phyloP scores from a whole-genome alignment of 2,113 vertebrate species.

The Struthidea cinerea region DNA sequence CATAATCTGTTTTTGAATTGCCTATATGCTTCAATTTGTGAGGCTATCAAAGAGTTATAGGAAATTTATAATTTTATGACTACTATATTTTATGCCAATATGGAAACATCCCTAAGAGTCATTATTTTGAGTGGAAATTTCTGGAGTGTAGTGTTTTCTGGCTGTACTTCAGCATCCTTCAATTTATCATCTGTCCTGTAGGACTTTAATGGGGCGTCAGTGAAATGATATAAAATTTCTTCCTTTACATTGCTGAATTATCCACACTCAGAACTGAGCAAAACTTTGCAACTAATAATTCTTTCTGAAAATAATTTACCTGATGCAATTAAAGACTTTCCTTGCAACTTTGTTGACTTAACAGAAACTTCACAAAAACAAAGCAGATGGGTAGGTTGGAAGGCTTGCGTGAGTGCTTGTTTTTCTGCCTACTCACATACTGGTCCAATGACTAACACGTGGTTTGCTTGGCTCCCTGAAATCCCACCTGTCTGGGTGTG shows the following conservation, averaged over 20 bases:
- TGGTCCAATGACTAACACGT: not conserved
- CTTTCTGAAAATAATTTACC: not conserved
- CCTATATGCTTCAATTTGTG: not conserved
- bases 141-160: not conserved
- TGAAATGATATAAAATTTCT: not conserved
- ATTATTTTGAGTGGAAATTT: not conserved
- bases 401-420: not conserved
- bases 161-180: not conserved
- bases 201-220: not conserved
- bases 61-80: not conserved
- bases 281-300: not conserved
- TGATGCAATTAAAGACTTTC: not conserved
- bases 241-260: not conserved
- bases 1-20: not conserved
- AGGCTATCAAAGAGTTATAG: not conserved
- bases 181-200: not conserved
- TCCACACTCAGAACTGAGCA: not conserved
- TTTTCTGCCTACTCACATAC: not conserved
- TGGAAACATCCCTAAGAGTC: not conserved
- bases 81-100: not conserved
- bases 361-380: not conserved
- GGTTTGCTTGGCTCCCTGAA: not conserved
- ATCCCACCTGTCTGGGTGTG: not conserved
- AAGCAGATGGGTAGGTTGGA: conserved; percentile 28
- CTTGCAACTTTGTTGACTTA: not conserved